Evolutionary conservation across 1,140 invertebrate species (phyloP).

Genomic region (Hestina assimilis): DNA sequence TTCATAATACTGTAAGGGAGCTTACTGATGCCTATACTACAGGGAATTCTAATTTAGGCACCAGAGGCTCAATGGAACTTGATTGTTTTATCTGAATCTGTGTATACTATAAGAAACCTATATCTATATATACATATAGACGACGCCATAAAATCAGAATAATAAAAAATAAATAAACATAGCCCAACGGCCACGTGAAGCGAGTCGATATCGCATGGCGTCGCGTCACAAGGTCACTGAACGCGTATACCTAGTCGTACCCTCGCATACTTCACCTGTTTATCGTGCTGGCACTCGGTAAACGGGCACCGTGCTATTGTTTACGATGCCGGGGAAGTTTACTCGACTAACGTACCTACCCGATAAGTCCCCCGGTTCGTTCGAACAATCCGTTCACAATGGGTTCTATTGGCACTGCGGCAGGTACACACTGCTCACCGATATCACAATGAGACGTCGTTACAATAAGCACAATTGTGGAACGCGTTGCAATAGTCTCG

Average conservation of each 20-base stretch:
- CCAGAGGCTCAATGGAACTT: too few species aligned
- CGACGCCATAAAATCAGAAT: constrained; percentile 20
- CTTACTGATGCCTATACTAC: too few species aligned
- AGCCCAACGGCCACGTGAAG: constrained; percentile 9
- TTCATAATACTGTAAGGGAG: too few species aligned
- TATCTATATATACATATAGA: neutral
- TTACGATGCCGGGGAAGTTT: constrained; percentile 39
- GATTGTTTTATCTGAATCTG: too few species aligned
- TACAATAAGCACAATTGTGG: constrained; percentile 26
- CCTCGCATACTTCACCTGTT: constrained; percentile 18
- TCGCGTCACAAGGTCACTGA: constrained; percentile 42
- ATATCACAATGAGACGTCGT: constrained; percentile 16
- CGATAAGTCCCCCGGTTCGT: constrained; percentile 26
- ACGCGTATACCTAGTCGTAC: constrained; percentile 29
- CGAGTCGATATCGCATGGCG: constrained; percentile 14
- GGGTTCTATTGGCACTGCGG: constrained; percentile 5
- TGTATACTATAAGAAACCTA: too few species aligned
- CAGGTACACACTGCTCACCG: constrained; percentile 11
- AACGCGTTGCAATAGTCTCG: constrained; percentile 21
- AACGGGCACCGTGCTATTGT: constrained; percentile 32
- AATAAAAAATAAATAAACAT: constrained; percentile 25
- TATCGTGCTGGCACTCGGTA: constrained; percentile 9
- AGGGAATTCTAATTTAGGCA: too few species aligned
- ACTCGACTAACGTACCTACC: constrained; percentile 38
- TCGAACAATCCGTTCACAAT: constrained; percentile 34